A percentile compares a stretch with the other conserved stretches of the same genome.
phyloP scores from a whole-genome alignment of 2,888 invertebrate species.

The Synergus gifuensis region DNA sequence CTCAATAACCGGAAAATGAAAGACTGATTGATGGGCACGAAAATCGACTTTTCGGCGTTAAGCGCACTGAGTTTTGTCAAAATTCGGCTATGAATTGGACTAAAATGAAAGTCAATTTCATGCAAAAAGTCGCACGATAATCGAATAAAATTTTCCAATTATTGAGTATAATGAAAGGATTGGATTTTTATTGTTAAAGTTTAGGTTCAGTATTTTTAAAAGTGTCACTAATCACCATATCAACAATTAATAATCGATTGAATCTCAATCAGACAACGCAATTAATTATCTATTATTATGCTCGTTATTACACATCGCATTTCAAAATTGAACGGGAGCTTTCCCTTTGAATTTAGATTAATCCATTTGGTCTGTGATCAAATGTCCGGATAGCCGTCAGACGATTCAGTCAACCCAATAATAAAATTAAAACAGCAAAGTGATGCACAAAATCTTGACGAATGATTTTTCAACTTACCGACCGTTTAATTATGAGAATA shows the following conservation, averaged over 20 bases:
- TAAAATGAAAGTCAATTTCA: constrained; percentile 2
- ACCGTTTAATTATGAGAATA: not conserved
- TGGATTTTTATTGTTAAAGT: not conserved
- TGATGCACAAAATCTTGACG: not conserved
- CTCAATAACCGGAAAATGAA: constrained; percentile 2
- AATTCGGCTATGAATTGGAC: not conserved
- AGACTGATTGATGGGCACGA: not conserved
- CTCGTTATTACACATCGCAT: not conserved
- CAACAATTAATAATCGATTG: not conserved
- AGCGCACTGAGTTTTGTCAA: not conserved
- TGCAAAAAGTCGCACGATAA: not conserved
- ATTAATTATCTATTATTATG: not conserved
- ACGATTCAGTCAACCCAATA: not conserved
- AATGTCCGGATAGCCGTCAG: not conserved
- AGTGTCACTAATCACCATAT: not conserved
- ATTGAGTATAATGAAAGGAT: not conserved
- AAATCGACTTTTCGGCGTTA: constrained; percentile 1
- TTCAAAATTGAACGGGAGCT: not conserved
- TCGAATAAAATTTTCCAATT: not conserved
- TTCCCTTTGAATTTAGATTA: not conserved
- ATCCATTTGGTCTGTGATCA: not conserved
- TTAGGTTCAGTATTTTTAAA: not conserved
- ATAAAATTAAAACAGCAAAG: not conserved
- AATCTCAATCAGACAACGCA: not conserved
- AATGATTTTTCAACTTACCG: not conserved